Conservation (phyloP, 2,797 vertebrate species). For the Sylvia borin region DNA sequence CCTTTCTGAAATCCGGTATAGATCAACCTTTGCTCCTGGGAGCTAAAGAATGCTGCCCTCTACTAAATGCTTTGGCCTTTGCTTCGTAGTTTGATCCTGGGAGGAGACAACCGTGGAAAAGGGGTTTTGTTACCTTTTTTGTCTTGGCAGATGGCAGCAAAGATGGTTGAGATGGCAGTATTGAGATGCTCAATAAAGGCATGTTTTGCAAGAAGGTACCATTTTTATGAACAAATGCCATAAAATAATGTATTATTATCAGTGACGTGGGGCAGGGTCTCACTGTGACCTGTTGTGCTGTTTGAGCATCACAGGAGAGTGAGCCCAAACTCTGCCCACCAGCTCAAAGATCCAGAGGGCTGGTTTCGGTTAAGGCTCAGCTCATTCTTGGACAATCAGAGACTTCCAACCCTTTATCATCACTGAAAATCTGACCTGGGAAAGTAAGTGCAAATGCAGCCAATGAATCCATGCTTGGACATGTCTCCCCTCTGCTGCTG, state of each 20-base stretch:
- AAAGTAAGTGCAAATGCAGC: not conserved
- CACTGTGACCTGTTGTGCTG: not conserved
- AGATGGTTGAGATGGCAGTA: not conserved
- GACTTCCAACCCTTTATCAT: not conserved
- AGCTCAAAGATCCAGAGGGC: not conserved
- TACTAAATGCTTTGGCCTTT: not conserved
- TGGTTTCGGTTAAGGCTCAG: not conserved
- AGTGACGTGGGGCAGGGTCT: fast-evolving
- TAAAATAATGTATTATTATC: not conserved
- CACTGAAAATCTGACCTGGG: not conserved
- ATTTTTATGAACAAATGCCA: not conserved
- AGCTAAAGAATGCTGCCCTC: not conserved
- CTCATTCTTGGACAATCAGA: not conserved
- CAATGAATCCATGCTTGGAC: not conserved
- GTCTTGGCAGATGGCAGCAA: not conserved
- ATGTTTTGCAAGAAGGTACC: not conserved
- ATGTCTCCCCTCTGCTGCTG: fast-evolving
- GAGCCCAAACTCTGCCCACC: not conserved
- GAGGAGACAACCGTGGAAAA: not conserved
- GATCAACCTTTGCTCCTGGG: not conserved
- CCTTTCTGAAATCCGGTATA: not conserved
- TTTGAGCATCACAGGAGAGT: not conserved
- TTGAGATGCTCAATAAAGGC: not conserved
- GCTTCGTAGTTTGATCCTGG: not conserved
- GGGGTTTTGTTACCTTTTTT: not conserved